Evolutionary conservation across 2,888 invertebrate genomes (phyloP).

Genomic region (Mellilla xanthometata): DNA sequence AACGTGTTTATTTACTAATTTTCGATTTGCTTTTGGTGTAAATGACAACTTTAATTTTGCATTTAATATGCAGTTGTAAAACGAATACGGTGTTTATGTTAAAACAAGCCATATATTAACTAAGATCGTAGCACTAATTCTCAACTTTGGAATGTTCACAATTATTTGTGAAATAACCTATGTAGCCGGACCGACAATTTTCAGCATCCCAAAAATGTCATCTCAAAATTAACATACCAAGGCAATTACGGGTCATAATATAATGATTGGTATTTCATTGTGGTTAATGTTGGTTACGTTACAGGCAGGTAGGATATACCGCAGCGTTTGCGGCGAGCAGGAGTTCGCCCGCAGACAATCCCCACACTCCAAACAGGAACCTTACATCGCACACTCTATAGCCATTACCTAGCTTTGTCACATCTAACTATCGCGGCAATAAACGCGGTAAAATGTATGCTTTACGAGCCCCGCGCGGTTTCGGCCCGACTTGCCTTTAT

Average conservation of each 20-base stretch:
- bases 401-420: constrained; percentile 17
- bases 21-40: neutral
- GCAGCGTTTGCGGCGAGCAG: constrained; percentile 55
- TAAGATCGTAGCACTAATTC: no score
- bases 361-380: constrained; percentile 37
- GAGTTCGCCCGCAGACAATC: constrained; percentile 55
- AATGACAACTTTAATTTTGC: neutral
- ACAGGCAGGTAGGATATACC: no score
- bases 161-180: no score
- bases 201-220: no score
- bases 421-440: constrained; percentile 20
- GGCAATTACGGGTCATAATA: constrained; percentile 37
- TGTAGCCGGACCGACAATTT: no score
- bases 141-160: no score
- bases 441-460: constrained; percentile 21
- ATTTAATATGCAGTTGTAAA: neutral
- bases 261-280: constrained; percentile 57
- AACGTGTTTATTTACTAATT: constrained; percentile 1
- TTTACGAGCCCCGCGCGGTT: constrained; percentile 21
- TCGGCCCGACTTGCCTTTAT: constrained; percentile 13
- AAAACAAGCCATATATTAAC: no score
- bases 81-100: no score
- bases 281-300: no score
- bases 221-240: neutral
- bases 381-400: constrained; percentile 33